phyloP scores from a whole-genome alignment of 2,888 invertebrate species.

The Agrochola circellaris region DNA sequence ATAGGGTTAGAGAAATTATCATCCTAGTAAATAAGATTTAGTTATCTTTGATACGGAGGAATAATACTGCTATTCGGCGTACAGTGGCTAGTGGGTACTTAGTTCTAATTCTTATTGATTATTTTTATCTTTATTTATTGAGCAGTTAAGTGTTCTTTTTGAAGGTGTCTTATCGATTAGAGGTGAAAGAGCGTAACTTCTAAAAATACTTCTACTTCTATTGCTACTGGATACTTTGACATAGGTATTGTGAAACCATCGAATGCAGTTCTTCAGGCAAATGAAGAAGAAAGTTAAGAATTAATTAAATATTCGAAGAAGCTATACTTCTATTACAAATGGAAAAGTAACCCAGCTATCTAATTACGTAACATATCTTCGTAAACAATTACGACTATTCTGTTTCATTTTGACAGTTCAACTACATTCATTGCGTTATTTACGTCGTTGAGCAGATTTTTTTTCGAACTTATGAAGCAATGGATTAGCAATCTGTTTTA shows the following conservation, averaged over 20 bases:
- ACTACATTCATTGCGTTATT: too few relatives aligned
- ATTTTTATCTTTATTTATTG: slow-evolving; percentile 16
- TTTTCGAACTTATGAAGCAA: too few relatives aligned
- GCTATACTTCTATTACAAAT: background rate
- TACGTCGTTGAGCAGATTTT: too few relatives aligned
- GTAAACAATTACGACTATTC: too few relatives aligned
- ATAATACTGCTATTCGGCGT: background rate
- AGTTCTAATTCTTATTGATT: slow-evolving; percentile 25
- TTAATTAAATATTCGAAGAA: background rate
- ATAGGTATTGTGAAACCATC: background rate
- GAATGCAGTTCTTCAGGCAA: background rate
- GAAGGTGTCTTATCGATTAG: background rate
- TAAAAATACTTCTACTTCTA: background rate
- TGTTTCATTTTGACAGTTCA: too few relatives aligned
- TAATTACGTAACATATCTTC: too few relatives aligned
- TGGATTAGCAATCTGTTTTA: too few relatives aligned
- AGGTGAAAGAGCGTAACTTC: background rate
- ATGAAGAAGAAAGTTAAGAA: background rate
- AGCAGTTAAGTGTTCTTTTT: background rate
- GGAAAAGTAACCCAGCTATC: background rate
- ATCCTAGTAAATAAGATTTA: slow-evolving; percentile 10
- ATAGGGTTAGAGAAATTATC: slow-evolving; percentile 50
- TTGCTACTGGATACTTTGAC: background rate
- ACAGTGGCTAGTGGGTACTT: background rate
- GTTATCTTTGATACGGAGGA: background rate